phyloP scores from a whole-genome alignment of 2,888 invertebrate species.

The Volucella bombylans region DNA sequence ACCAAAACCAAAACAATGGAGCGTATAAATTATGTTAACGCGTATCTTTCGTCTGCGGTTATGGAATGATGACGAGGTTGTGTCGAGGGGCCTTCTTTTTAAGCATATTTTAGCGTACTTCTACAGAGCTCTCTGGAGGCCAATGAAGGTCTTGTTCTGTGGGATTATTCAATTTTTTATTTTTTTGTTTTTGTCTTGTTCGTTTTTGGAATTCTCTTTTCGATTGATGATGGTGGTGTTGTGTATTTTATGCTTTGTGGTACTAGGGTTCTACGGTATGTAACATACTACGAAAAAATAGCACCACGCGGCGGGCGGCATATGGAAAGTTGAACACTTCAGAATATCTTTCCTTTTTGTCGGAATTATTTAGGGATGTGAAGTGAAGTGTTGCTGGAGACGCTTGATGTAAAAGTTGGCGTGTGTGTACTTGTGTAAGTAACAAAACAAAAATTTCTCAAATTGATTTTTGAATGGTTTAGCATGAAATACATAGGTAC shows the following conservation, averaged over 20 bases:
- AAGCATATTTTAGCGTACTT: slow-evolving; percentile 28
- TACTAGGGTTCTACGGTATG: background rate
- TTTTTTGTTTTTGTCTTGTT: slow-evolving; percentile 19
- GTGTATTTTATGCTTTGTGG: background rate
- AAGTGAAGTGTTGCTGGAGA: slow-evolving; percentile 33
- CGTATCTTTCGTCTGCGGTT: slow-evolving; percentile 57
- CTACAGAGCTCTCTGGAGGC: slow-evolving; percentile 22
- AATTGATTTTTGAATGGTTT: slow-evolving; percentile 47
- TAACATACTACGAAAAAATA: background rate
- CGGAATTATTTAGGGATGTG: slow-evolving; percentile 25
- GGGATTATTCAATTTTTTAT: slow-evolving; percentile 30
- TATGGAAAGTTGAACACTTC: slow-evolving; percentile 32
- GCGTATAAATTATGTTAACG: slow-evolving; percentile 52
- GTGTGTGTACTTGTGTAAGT: slow-evolving; percentile 12
- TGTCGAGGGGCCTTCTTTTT: slow-evolving; percentile 18
- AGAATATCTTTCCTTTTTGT: slow-evolving; percentile 41
- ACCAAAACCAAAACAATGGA: slow-evolving; percentile 18
- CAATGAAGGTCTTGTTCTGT: slow-evolving; percentile 58
- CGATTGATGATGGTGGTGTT: background rate
- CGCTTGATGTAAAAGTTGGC: slow-evolving; percentile 45
- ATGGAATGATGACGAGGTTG: slow-evolving; percentile 23
- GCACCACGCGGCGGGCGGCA: background rate
- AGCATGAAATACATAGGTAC: slow-evolving; percentile 1
- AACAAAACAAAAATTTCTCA: slow-evolving; percentile 8
- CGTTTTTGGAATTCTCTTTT: background rate